Evolutionary conservation across 2,888 invertebrate genomes (phyloP), one percentile per base, ranked within the genome.

Genomic region (Hypsopygia costalis): DNA sequence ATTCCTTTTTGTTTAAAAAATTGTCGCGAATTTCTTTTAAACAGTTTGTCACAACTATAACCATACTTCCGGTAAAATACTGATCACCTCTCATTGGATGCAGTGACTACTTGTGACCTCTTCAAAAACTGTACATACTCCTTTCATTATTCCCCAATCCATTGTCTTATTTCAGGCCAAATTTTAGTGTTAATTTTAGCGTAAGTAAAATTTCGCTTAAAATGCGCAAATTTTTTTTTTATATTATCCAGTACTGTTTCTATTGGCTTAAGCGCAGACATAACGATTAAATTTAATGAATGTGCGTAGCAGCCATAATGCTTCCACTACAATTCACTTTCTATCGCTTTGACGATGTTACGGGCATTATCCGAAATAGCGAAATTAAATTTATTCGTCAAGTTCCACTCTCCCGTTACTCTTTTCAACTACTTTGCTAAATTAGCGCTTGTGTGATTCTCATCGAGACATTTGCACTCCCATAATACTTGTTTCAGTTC

Each of bases 351-450:
- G 1, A 34, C 40, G 2, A 53, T 38, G 32, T 53, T 56, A 1
- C 35, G 10, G 1, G 48, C 52, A 40, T 52, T 53, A 25, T 42
- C 42, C 1, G 34, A 29, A 6, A 42, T 28, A 1, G 34, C 40
- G 6, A 47, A 44, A 9, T 40, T 34, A 5, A 47, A 35, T 34
- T 44, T 44, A 7, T 42, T 22, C 11, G 34, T 36, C 2, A 45
- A n/a, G 10, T 38, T 20, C 33, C 36, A 45, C n/a, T 11, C 43
- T 31, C 27, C 27, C 40, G n/a, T 34, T 21, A 42, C 27, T 31
- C 27, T 30, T 12, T 38, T 49, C 10, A 46, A 12, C 11, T 46
- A 36, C 11, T 34, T 27, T 4, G 49, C 41, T 32, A 91, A 40
- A 40, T 45, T 47, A 1, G 10, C 20, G 20, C 44, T 43, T 11